Conservation (phyloP, 1,140 invertebrate species). For the Zaprionus capensis region DNA sequence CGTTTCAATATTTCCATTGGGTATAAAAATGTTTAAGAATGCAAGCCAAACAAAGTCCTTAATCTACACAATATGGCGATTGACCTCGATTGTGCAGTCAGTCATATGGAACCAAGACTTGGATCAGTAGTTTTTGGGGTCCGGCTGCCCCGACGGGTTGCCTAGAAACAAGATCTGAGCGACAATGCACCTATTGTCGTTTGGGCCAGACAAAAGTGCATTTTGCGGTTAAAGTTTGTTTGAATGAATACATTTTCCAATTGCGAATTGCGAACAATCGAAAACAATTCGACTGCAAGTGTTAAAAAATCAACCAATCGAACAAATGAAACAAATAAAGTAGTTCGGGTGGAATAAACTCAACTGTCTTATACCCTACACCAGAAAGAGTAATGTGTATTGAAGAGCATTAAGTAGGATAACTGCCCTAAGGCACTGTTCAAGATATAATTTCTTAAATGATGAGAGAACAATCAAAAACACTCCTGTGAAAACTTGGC, state of each 20-base stretch:
- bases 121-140: conserved; percentile 3
- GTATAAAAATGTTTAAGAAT: conserved; percentile 11
- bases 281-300: not conserved
- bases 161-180: conserved; percentile 23
- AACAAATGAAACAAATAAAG: conserved; percentile 7
- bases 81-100: conserved; percentile 52
- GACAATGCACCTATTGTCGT: conserved; percentile 17
- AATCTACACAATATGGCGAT: conserved; percentile 49
- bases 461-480: too few relatives aligned
- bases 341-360: not conserved
- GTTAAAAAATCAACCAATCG: conserved; percentile 14
- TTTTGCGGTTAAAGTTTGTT: conserved; percentile 48
- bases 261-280: conserved; percentile 16
- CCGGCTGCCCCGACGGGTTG: not conserved
- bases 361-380: conserved; percentile 12
- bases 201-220: conserved; percentile 38
- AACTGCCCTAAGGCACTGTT: too few relatives aligned
- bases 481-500: not conserved
- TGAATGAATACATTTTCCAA: conserved; percentile 51
- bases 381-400: not conserved
- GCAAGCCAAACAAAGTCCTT: conserved; percentile 45
- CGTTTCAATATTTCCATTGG: too few relatives aligned
- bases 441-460: too few relatives aligned
- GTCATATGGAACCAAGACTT: conserved; percentile 49
- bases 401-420: not conserved